These are phyloP conservation scores for Megastigmus dorsalis DNA, from an alignment of 2,888 invertebrate genomes.

Conservation along the genomic window DNA sequence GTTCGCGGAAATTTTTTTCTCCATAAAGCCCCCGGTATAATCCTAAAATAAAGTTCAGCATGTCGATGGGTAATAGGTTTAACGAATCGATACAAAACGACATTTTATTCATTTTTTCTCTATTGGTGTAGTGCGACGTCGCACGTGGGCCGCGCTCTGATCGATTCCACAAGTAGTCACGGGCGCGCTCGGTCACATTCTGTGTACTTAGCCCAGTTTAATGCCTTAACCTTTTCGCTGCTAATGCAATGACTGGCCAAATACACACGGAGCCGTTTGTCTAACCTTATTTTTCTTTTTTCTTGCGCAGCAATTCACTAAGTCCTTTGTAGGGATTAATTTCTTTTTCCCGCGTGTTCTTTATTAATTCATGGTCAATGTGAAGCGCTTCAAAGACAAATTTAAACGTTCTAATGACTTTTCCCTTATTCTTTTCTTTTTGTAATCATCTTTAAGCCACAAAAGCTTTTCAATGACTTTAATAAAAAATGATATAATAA, in stretches of 20 bases:
- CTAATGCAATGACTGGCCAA: slow-evolving; percentile 21
- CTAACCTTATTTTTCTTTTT: neutral
- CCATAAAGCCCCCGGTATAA: neutral
- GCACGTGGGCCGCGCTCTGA: slow-evolving; percentile 14
- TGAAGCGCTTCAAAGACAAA: neutral
- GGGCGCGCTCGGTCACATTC: neutral
- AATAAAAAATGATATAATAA: too few relatives aligned
- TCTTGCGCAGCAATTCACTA: neutral
- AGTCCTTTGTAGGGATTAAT: neutral
- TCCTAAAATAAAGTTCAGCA: neutral
- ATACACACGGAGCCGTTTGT: slow-evolving; percentile 12
- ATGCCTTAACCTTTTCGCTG: slow-evolving; percentile 5
- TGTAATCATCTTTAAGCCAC: too few relatives aligned
- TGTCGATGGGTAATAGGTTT: too few relatives aligned
- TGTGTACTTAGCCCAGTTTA: slow-evolving; percentile 25
- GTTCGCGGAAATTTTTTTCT: slow-evolving; percentile 21
- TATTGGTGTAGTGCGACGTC: neutral
- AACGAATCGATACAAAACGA: slow-evolving; percentile 32
- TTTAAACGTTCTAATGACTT: neutral
- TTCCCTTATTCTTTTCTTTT: neutral
- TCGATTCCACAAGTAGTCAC: slow-evolving; percentile 17
- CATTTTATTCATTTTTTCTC: slow-evolving; percentile 26
- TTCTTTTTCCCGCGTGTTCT: neutral
- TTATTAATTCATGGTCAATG: neutral
- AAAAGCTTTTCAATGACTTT: too few relatives aligned